These are phyloP conservation scores for Bungarus multicinctus DNA, from an alignment of 2,113 vertebrate genomes.

Conservation along the genomic window DNA sequence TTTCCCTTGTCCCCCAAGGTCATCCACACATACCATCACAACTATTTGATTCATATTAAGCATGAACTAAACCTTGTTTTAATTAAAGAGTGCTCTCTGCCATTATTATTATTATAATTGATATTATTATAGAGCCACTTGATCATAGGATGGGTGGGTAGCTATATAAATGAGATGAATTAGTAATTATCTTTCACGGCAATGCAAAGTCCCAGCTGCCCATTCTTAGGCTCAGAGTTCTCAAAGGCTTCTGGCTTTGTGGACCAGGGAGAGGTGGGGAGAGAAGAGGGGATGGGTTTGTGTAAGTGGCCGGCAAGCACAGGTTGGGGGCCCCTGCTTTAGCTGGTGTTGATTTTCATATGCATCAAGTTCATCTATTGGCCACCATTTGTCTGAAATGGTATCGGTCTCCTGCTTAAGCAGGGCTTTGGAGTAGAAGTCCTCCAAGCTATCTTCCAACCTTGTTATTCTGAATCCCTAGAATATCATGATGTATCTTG, in stretches of 20 bases:
- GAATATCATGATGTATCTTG: neutral
- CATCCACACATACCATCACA: neutral
- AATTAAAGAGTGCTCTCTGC: neutral
- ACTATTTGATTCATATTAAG: neutral
- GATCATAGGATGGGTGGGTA: neutral
- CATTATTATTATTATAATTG: neutral
- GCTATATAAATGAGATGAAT: neutral
- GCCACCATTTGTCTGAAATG: neutral
- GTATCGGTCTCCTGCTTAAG: neutral
- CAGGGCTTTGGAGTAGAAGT: no score
- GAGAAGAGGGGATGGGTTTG: neutral
- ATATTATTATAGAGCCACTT: neutral
- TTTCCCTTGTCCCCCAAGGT: neutral
- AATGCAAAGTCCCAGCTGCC: neutral
- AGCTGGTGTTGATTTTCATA: neutral
- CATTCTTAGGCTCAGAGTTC: neutral
- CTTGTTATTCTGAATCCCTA: no score
- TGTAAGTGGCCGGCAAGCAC: neutral
- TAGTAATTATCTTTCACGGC: neutral
- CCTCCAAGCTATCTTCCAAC: no score
- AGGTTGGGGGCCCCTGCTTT: neutral
- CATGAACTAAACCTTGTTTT: neutral
- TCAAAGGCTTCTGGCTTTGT: neutral
- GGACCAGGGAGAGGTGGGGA: accelerated
- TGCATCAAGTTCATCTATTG: neutral